These are phyloP conservation scores for Chascanopsetta lugubris DNA, from an alignment of 2,113 vertebrate genomes.

Conservation along the genomic window DNA sequence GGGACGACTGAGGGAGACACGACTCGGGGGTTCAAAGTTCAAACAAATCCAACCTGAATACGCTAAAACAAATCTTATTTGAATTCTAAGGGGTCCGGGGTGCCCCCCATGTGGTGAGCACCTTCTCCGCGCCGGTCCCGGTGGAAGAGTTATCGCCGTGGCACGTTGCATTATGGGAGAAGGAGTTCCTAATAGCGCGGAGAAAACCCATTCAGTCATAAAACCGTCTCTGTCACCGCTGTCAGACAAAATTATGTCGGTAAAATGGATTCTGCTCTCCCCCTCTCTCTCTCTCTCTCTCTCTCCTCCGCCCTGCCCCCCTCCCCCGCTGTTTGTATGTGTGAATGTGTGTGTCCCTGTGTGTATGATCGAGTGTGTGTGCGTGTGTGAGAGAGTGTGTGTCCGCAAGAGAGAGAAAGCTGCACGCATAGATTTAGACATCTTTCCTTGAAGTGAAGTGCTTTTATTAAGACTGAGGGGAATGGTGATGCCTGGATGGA, in stretches of 20 bases:
- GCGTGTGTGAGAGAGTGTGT: conserved; percentile 2
- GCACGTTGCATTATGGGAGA: conserved; percentile 75
- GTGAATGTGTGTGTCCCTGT: conserved; percentile 14
- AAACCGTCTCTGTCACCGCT: conserved; percentile 77
- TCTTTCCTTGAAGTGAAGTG: conserved; percentile 14
- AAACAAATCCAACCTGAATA: too few species aligned
- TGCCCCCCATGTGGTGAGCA: conserved; percentile 29
- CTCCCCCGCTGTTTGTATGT: conserved; percentile 7
- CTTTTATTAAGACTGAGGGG: conserved; percentile 31
- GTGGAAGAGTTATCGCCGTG: conserved; percentile 49
- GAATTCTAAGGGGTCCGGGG: too few species aligned
- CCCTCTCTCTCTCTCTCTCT: conserved; percentile 25
- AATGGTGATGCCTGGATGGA: background rate
- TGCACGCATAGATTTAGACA: conserved; percentile 32
- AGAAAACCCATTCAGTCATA: conserved; percentile 77
- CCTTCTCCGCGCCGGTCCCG: conserved; percentile 53
- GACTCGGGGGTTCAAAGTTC: too few species aligned
- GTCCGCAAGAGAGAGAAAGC: conserved; percentile 33
- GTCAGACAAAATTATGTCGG: conserved; percentile 73
- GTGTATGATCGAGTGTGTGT: background rate
- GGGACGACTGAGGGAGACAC: too few species aligned
- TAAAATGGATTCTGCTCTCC: conserved; percentile 59
- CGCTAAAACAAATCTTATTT: too few species aligned
- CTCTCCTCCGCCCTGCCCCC: conserved; percentile 39
- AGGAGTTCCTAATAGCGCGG: conserved; percentile 71